Conservation (phyloP, 1,140 invertebrate species). For the Halictus rubicundus region DNA sequence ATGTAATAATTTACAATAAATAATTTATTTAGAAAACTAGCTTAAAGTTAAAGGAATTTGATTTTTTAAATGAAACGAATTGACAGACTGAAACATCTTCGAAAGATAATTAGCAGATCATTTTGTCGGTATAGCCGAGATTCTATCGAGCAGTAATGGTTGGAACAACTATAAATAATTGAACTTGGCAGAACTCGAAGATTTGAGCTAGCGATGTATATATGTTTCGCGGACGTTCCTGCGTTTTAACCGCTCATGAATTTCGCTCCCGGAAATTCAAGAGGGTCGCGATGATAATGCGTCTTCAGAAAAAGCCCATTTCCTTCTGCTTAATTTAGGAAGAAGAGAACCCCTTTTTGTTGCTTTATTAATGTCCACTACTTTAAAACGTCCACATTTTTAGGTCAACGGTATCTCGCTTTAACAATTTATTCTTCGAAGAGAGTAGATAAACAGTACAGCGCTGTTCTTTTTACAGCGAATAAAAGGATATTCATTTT, state of each 20-base stretch:
- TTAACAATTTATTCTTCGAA: not conserved
- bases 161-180: not conserved
- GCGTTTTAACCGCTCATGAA: conserved; percentile 16
- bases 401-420: no score
- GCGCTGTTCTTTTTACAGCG: not conserved
- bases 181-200: not conserved
- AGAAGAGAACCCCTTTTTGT: not conserved
- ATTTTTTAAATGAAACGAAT: no score
- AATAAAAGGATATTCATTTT: not conserved
- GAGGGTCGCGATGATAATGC: not conserved
- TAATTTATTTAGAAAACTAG: no score
- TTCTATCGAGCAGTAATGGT: not conserved
- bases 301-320: not conserved
- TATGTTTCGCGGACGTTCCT: conserved; percentile 3
- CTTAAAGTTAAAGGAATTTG: no score
- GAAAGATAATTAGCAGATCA: no score
- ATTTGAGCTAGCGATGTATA: conserved; percentile 1
- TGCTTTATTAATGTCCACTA: not conserved
- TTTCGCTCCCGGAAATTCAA: not conserved
- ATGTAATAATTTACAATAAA: no score
- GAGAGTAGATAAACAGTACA: not conserved
- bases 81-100: no score
- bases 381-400: not conserved
- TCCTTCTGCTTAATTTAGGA: not conserved
- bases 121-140: no score